These are phyloP conservation scores for Catotricha subobsoleta DNA, from an alignment of 2,888 invertebrate genomes.

Conservation along the genomic window DNA sequence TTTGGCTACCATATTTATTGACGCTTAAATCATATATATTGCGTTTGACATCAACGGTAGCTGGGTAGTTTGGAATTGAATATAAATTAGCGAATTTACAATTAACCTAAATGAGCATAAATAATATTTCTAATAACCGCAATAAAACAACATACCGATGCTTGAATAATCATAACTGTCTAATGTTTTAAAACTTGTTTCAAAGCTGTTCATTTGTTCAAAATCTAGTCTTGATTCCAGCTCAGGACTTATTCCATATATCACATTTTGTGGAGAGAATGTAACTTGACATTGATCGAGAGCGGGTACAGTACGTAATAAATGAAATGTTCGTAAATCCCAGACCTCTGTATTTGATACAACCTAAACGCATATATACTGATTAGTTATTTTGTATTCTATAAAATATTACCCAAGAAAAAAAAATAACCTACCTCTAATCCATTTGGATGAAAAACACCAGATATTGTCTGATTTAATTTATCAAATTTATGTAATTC, in stretches of 20 bases:
- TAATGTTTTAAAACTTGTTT: slow-evolving; percentile 86
- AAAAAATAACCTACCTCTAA: slow-evolving; percentile 46
- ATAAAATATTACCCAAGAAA: neutral
- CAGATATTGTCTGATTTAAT: slow-evolving; percentile 84
- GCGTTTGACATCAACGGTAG: slow-evolving; percentile 83
- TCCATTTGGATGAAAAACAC: slow-evolving; percentile 91
- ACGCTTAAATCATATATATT: slow-evolving; percentile 74
- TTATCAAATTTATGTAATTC: slow-evolving; percentile 96
- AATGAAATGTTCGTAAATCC: slow-evolving; percentile 88
- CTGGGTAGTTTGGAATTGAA: slow-evolving; percentile 29
- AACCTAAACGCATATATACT: slow-evolving; percentile 34
- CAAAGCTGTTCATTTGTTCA: slow-evolving; percentile 51
- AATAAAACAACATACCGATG: slow-evolving; percentile 43
- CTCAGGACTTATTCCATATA: slow-evolving; percentile 73
- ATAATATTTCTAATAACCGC: neutral
- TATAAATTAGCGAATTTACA: neutral
- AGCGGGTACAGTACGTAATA: slow-evolving; percentile 83
- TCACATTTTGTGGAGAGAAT: slow-evolving; percentile 72
- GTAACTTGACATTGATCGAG: slow-evolving; percentile 75
- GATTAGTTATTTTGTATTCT: neutral
- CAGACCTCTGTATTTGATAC: slow-evolving; percentile 97
- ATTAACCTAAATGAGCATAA: neutral
- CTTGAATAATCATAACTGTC: slow-evolving; percentile 88
- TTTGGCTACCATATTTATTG: slow-evolving; percentile 66
- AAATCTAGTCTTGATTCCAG: slow-evolving; percentile 50